A percentile compares a stretch with the other conserved stretches of the same genome.
Conservation (phyloP, 1,140 invertebrate species). For the Pantala flavescens region DNA sequence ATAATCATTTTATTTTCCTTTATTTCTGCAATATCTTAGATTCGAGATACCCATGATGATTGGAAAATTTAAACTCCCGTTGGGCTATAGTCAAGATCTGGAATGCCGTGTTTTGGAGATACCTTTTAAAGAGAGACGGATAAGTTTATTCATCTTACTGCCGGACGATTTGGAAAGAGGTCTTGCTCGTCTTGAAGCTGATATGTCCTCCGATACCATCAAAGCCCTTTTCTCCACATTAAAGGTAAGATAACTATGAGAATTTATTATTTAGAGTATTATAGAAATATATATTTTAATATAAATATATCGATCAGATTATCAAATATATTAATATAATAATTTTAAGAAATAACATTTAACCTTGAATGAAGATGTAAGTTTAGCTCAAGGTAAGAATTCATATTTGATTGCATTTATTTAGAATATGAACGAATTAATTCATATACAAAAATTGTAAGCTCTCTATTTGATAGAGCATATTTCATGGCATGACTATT, state of each 20-base stretch:
- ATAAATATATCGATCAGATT: background rate
- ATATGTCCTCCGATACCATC: conserved; percentile 29
- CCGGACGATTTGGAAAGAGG: conserved; percentile 30
- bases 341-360: background rate
- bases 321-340: background rate
- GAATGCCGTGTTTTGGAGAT: conserved; percentile 31
- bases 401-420: too few relatives aligned
- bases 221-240: conserved; percentile 29
- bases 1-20: background rate
- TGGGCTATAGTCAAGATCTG: conserved; percentile 29
- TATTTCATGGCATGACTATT: too few relatives aligned
- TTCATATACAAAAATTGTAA: too few relatives aligned
- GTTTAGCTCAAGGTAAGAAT: too few relatives aligned
- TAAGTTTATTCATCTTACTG: conserved; percentile 32
- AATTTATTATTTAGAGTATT: background rate
- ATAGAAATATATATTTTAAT: background rate
- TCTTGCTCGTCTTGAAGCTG: conserved; percentile 26
- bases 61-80: conserved; percentile 29
- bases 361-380: too few relatives aligned
- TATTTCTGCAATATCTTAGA: conserved; percentile 21
- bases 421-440: too few relatives aligned
- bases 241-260: conserved; percentile 23
- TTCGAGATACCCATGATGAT: conserved; percentile 34
- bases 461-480: too few relatives aligned
- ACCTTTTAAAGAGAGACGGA: conserved; percentile 27